Evolutionary conservation across 2,888 invertebrate genomes (phyloP).

Genomic region (Polydrusus cervinus): DNA sequence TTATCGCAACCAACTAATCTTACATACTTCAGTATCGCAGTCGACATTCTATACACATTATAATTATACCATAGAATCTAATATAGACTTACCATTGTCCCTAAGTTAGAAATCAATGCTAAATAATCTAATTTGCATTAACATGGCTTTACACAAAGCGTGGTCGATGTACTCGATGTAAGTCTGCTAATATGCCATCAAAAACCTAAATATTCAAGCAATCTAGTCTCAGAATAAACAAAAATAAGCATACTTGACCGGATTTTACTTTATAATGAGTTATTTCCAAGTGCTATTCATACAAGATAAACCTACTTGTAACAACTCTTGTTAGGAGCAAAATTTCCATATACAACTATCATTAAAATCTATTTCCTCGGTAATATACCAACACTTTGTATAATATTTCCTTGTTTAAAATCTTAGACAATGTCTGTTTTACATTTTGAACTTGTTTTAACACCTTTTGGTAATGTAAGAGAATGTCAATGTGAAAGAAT

Average conservation of each 20-base stretch:
- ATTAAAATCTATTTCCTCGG: constrained; percentile 45
- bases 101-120: neutral
- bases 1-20: too few species aligned
- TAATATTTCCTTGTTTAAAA: constrained; percentile 47
- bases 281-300: constrained; percentile 39
- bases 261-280: constrained; percentile 51
- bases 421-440: constrained; percentile 50
- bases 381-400: constrained; percentile 40
- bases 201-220: neutral
- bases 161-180: neutral
- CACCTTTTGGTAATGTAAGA: constrained; percentile 44
- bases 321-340: constrained; percentile 45
- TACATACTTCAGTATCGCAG: too few species aligned
- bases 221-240: constrained; percentile 29
- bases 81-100: too few species aligned
- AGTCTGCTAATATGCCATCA: neutral
- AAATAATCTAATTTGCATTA: neutral
- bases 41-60: too few species aligned
- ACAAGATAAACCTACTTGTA: constrained; percentile 52
- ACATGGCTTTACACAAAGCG: neutral
- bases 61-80: too few species aligned
- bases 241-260: constrained; percentile 12
- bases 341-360: constrained; percentile 53
- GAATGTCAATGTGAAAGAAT: constrained; percentile 38
- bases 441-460: constrained; percentile 52